Conservation (phyloP, 1,140 invertebrate species). For the Ruditapes philippinarum region DNA sequence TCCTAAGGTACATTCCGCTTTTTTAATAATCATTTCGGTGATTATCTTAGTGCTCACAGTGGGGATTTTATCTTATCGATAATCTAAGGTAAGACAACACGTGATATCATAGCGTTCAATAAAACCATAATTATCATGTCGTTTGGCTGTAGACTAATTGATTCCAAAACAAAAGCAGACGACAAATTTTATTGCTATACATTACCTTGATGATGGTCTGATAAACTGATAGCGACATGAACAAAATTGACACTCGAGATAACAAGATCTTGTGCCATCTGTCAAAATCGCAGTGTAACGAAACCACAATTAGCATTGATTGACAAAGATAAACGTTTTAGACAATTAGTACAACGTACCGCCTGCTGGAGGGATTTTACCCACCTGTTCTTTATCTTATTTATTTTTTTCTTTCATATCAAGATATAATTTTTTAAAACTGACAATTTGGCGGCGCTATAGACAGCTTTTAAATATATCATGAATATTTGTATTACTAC, state of each 20-base stretch:
- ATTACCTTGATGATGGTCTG: neutral
- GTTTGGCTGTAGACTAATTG: slow-evolving; percentile 1
- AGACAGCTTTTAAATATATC: too few species aligned
- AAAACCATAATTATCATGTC: neutral
- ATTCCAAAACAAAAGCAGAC: neutral
- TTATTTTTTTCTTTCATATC: too few species aligned
- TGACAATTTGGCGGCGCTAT: too few species aligned
- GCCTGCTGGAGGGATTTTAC: neutral
- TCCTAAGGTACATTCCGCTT: neutral
- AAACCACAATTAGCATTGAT: neutral
- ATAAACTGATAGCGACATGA: neutral
- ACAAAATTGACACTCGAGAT: neutral
- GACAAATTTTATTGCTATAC: neutral
- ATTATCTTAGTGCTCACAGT: neutral
- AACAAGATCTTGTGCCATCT: slow-evolving; percentile 19
- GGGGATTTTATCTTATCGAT: slow-evolving; percentile 5
- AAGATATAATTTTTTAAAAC: too few species aligned
- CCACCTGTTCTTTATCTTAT: neutral
- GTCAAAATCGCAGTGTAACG: slow-evolving; percentile 4
- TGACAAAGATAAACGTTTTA: neutral
- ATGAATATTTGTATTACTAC: too few species aligned
- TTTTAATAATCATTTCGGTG: neutral
- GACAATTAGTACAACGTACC: neutral
- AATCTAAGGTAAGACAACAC: neutral
- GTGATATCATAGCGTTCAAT: neutral